A percentile compares a stretch with the other conserved stretches of the same genome.
These are phyloP conservation scores for Odontothrips loti DNA, from an alignment of 2,888 invertebrate species.

Conservation along the genomic window DNA sequence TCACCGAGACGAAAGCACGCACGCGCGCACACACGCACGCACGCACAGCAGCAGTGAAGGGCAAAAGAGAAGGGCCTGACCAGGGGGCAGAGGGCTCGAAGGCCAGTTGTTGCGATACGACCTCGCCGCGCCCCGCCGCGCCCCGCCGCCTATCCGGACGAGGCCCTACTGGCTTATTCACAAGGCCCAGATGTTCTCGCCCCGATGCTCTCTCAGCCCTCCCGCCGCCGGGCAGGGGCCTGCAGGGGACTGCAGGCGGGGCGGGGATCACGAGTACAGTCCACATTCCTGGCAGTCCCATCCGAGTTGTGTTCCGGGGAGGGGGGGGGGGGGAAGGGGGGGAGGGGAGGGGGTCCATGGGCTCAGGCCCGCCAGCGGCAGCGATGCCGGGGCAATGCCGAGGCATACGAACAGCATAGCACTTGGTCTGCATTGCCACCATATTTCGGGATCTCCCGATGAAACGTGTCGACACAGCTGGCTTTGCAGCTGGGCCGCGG, in stretches of 20 bases:
- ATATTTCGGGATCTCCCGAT: background rate
- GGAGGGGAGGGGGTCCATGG: background rate
- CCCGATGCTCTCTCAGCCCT: background rate
- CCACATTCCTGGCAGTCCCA: slow-evolving; percentile 1
- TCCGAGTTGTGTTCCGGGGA: background rate
- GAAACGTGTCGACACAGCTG: background rate
- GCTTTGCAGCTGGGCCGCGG: background rate
- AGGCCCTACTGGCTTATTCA: slow-evolving; percentile 21
- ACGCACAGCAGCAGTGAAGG: too few relatives aligned
- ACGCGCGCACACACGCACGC: background rate
- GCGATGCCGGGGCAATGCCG: background rate
- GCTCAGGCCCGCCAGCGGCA: background rate
- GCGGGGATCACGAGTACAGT: background rate
- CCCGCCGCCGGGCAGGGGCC: background rate
- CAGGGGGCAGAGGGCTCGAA: background rate
- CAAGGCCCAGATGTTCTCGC: slow-evolving; percentile 24
- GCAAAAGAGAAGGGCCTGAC: background rate
- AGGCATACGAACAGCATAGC: too few relatives aligned
- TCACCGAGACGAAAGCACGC: background rate
- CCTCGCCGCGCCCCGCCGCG: too few relatives aligned
- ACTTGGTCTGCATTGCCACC: slow-evolving; percentile 2
- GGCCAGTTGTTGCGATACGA: background rate
- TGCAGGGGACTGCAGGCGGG: background rate
- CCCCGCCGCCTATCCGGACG: background rate
- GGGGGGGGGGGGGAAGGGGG: background rate